Base-by-base conservation (phyloP, 2,113 vertebrate genomes). In the Microcebus jonahi region DNA sequence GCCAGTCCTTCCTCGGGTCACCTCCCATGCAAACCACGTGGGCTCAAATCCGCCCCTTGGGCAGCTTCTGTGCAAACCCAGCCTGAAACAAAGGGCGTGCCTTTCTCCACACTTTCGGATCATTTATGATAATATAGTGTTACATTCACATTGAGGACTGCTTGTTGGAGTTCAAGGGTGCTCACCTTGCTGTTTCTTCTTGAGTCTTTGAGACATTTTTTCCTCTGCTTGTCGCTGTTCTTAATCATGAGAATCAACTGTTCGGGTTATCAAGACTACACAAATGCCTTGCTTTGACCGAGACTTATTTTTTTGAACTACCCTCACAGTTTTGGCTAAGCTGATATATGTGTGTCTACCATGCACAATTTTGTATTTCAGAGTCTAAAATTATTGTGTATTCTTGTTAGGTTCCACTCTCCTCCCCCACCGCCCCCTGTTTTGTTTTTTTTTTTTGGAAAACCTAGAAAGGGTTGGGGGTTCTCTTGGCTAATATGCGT, bases 361-460 rank as follows among this genome's bases (percentile, higher is more conserved):
- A 3, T 71, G 48, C 67, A 70, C 42, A 27, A 20, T 81, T 88
- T 83, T 94, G 23, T 57, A 45, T 94, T 95, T 93, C 39, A 21
- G 42, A 94, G 61, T 93, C 63, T 95, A 42, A 86, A 93, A 18
- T 96, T 86, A 48, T 88, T 65, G 29, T 39, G 86, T 93, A 73
- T 81, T 79, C 7, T 63, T 15, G 21, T 67, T 84, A 73, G 34
- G 50, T 9, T 67, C 34, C 27, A 13, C 36, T 70, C 17, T 68
- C 3, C 75, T 31, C 50, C 27, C 15, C 17, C 5, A 57, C 7
- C 2, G 2, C 65, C 34, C 63, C 65, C 15, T 11, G 25, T 3
- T 25, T 25, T 25, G 25, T 61, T 59, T 59, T 48, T 76, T 48
- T 31, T 31, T 8, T 8, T 55, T 17, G 3, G 23, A 75, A 67